Percentiles rank a stretch among this genome's conserved stretches.
Evolutionary conservation across 1,140 invertebrate species (phyloP).

Genomic region (Drosophila bipectinata): DNA sequence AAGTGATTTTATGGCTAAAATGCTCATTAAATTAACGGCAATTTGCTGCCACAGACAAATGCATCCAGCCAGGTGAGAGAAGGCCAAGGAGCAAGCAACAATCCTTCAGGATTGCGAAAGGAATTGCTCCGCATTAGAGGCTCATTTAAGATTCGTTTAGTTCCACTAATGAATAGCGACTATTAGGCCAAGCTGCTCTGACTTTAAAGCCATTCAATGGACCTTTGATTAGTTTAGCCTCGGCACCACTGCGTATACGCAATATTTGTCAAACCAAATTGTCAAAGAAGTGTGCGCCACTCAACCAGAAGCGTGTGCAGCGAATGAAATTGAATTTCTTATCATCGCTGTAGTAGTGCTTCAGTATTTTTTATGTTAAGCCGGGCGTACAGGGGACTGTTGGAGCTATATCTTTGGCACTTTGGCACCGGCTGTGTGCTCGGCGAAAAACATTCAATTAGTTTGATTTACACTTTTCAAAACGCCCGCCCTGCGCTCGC

Average conservation of each 20-base stretch:
- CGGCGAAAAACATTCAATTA: slow-evolving; percentile 77
- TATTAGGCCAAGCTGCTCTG: slow-evolving; percentile 8
- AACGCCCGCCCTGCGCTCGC: slow-evolving; percentile 28
- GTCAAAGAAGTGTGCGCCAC: slow-evolving; percentile 38
- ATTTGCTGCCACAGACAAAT: slow-evolving; percentile 69
- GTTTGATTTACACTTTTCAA: slow-evolving; percentile 74
- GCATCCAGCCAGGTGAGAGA: slow-evolving; percentile 35
- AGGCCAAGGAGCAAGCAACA: slow-evolving; percentile 8
- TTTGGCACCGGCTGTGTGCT: slow-evolving; percentile 67
- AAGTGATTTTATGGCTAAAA: slow-evolving; percentile 77
- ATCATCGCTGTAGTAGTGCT: slow-evolving; percentile 42
- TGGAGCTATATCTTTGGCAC: slow-evolving; percentile 55
- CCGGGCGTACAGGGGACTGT: slow-evolving; percentile 24
- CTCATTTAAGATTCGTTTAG: slow-evolving; percentile 1
- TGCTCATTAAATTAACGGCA: slow-evolving; percentile 76
- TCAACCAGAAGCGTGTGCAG: slow-evolving; percentile 29
- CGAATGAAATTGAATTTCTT: slow-evolving; percentile 71
- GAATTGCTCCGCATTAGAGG: slow-evolving; percentile 9
- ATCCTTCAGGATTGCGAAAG: slow-evolving; percentile 5
- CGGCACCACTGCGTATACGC: slow-evolving; percentile 38
- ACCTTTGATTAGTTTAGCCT: slow-evolving; percentile 6
- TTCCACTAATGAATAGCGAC: slow-evolving; percentile 17
- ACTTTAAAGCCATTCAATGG: background rate
- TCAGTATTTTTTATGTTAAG: slow-evolving; percentile 35
- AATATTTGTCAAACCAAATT: slow-evolving; percentile 47